Evolutionary conservation across 2,888 invertebrate genomes (phyloP).

Genomic region (Plagodis dolabraria): DNA sequence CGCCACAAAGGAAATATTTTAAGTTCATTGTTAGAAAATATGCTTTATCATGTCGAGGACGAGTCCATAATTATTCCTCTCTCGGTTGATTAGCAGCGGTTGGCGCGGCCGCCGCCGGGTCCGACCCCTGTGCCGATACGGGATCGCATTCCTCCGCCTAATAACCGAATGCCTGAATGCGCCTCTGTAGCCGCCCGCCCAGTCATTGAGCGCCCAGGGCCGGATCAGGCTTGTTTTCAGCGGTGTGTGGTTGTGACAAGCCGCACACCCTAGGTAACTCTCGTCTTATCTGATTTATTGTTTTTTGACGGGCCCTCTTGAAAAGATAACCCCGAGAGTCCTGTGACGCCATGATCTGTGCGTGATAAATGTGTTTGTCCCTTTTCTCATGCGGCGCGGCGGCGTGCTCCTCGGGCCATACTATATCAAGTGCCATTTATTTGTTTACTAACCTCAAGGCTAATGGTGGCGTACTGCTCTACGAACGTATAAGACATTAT

Average conservation of each 20-base stretch:
- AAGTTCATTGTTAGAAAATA: constrained; percentile 19
- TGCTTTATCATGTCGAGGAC: constrained; percentile 18
- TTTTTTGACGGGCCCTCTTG: constrained; percentile 24
- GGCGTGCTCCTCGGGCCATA: no score
- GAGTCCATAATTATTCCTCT: neutral
- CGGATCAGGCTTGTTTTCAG: constrained; percentile 12
- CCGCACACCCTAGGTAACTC: constrained; percentile 3
- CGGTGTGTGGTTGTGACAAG: neutral
- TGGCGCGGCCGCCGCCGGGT: neutral
- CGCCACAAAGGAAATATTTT: constrained; percentile 9
- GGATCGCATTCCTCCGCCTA: constrained; percentile 5
- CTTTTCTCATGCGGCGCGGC: no score
- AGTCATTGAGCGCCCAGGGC: constrained; percentile 4
- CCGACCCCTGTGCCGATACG: neutral
- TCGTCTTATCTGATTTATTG: constrained; percentile 30
- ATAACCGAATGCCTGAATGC: constrained; percentile 4
- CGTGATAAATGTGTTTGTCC: constrained; percentile 23
- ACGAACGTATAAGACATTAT: no score
- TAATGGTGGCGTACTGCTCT: no score
- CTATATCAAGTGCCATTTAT: no score
- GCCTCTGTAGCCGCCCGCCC: constrained; percentile 1
- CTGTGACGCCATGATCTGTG: constrained; percentile 14
- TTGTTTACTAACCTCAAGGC: no score
- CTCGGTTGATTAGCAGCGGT: constrained; percentile 9
- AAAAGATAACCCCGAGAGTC: constrained; percentile 14